A percentile compares a stretch with the other conserved stretches of the same genome.
These are phyloP conservation scores for Cataglyphis albicans DNA, from an alignment of 2,888 invertebrate genomes.

Conservation along the genomic window DNA sequence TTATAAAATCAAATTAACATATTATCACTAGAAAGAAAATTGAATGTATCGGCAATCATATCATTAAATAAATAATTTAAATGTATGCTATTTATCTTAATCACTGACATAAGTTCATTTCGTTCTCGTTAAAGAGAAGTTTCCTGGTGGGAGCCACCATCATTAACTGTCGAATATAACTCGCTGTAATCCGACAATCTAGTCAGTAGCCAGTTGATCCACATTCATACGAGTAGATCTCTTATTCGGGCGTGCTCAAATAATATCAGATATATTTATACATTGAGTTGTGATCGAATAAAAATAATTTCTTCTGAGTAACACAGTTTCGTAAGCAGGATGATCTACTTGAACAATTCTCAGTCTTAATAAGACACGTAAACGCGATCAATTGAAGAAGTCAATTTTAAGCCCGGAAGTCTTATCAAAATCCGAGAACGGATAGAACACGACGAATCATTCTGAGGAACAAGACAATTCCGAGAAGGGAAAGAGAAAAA, in stretches of 20 bases:
- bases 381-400: not conserved
- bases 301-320: not conserved
- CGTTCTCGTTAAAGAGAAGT: not conserved
- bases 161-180: not conserved
- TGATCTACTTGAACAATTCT: not conserved
- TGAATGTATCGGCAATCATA: too few relatives aligned
- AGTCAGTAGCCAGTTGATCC: not conserved
- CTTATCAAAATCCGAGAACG: not conserved
- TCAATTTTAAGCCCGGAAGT: too few relatives aligned
- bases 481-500: not conserved
- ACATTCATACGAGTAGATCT: not conserved
- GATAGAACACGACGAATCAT: not conserved
- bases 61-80: too few relatives aligned
- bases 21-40: too few relatives aligned
- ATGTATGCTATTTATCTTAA: too few relatives aligned
- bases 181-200: not conserved
- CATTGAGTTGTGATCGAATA: not conserved
- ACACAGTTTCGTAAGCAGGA: not conserved
- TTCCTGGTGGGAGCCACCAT: not conserved
- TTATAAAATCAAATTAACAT: too few relatives aligned
- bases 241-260: not conserved
- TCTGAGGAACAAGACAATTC: not conserved
- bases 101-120: not conserved
- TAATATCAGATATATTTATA: not conserved
- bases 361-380: not conserved